Percentiles rank a stretch among this genome's conserved stretches.
Conservation (phyloP, 2,113 vertebrate species). For the Serinus canaria region DNA sequence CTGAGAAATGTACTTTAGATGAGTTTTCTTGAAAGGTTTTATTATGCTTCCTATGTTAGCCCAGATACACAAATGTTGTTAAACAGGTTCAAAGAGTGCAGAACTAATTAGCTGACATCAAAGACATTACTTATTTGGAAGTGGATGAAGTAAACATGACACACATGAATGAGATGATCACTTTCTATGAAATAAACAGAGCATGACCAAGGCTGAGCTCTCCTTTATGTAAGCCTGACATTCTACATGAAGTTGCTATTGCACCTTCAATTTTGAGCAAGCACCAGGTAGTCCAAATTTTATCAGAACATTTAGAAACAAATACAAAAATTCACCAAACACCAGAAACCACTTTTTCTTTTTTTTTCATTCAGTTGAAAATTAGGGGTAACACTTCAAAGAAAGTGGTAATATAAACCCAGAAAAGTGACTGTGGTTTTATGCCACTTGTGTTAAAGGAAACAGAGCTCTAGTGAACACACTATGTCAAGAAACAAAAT, state of each 20-base stretch:
- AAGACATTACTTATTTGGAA: not conserved
- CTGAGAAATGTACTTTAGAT: not conserved
- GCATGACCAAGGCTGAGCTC: not conserved
- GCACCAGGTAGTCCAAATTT: not conserved
- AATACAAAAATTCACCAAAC: not conserved
- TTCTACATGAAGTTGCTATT: not conserved
- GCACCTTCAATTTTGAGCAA: not conserved
- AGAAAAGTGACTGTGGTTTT: not conserved
- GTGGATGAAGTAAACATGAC: not conserved
- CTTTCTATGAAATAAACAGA: slow-evolving; percentile 19
- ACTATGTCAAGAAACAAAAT: not conserved
- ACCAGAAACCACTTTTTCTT: not conserved
- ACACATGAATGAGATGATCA: not conserved
- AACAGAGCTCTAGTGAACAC: not conserved
- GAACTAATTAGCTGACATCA: slow-evolving; percentile 38
- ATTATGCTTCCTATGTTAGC: not conserved
- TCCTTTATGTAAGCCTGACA: not conserved
- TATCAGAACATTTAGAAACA: not conserved
- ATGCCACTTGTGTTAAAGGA: not conserved
- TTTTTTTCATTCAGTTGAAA: not conserved
- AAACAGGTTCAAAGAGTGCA: not conserved
- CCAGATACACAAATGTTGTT: not conserved
- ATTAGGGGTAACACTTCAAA: not conserved
- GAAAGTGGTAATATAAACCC: not conserved
- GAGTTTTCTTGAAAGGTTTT: not conserved